Evolutionary conservation across 2,888 invertebrate genomes (phyloP), one percentile per base, ranked within the genome.

Genomic region (Ormyrus pomaceus): DNA sequence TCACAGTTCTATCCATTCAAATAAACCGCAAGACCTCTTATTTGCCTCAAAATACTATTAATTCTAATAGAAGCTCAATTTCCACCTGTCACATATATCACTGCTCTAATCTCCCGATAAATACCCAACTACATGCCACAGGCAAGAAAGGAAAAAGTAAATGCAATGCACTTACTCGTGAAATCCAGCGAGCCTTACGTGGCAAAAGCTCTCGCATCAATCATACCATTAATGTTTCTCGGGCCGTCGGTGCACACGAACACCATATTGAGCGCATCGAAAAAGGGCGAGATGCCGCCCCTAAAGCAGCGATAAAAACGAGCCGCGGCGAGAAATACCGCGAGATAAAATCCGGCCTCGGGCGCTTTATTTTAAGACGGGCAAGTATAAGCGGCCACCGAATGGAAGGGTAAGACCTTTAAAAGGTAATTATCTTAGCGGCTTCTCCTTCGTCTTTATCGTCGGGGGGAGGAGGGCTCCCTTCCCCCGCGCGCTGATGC

Each of bases 341-440:
- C 46, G 13, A n/a, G 55, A 65, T 58, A 66, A 74, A 66, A 58
- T 50, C 58, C 74, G 34, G 34, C 56, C 10, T 50, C 50, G 0
- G 13, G 56, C n/a, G 51, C 55, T 69, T 70, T 70, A 70, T 13
- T 56, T 70, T 66, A 10, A 19, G 51, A 13, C n/a, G 8, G 2
- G 13, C 51, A 1, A 34, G 34, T 53, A 19, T 10, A 66, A 34
- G 6, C 9, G 69, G 10, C 9, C n/a, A 5, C 10, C 13, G 19
- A 48, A 13, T 45, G 13, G 59, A 51, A 66, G 11, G 13, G 53
- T 58, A 75, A 66, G 66, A 66, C 59, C 13, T 66, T 68, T 51
- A n/a, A 66, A 75, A 75, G 75, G 65, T 66, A 75, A 75, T 75
- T 75, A 66, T 59, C 75, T 75, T 13, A 51, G 75, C 66, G 66